Base-by-base conservation (phyloP, 2,113 vertebrate genomes). In the Pipa parva region DNA sequence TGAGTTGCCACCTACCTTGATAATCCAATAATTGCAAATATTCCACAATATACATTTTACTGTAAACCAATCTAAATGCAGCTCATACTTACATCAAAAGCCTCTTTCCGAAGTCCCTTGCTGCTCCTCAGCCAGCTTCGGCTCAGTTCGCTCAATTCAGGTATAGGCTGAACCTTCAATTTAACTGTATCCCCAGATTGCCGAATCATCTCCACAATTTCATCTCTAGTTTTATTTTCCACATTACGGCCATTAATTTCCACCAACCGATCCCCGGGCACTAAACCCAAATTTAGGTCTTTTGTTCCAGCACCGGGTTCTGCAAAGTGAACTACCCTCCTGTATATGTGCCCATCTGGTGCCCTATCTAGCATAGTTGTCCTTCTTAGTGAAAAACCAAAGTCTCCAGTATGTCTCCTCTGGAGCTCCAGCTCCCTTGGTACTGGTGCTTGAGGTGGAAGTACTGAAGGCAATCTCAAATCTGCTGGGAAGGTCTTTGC, bases 131-230 rank as follows among this genome's bases (percentile, higher is more conserved):
- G 80, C 97, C 95, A 97, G 79, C 89, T 93, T 77, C 81, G 84
- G 79, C 93, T 98, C 79, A 97, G 79, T 82, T 99, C 97, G 0
- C 92, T 94, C 80, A 99, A 85, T 80, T 99, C 97, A 54, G 92
- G 81, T 73, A 99, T 98, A n/a, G 95, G 89, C 77, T 95, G 95
- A 78, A 99, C 97, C 80, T 95, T 98, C 33, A 99, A 85, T 59
- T 89, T 81, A 28, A 98, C 95, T 0, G 85, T 86, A 36, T 98
- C 93, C 28, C 94, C 95, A 0, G 95, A 98, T 74, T 95, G 95
- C 67, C 94, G 94, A 80, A 99, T 99, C 95, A 95, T 97, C 83
- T 98, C 97, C 80, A 99, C 97, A 0, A 99, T 98, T 83, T 99
- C 97, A 3, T 99, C 95, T 59, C 97, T 84, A 77, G 77, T 93